Conservation (phyloP, 2,888 invertebrate genomes). For the Synergus gifuensis region DNA sequence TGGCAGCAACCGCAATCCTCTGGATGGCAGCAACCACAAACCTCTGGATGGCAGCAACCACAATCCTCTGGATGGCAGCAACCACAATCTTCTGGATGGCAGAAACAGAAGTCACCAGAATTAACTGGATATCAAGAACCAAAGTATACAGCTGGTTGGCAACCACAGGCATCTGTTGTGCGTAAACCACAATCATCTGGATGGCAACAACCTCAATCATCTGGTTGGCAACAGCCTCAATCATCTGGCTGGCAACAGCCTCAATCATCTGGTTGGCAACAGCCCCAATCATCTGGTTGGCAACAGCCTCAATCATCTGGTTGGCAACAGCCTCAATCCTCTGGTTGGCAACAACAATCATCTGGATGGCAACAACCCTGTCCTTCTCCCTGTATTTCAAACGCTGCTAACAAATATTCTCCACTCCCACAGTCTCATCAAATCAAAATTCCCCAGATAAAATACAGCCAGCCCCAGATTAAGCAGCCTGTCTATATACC, state of each 20-base stretch:
- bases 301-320: conserved; percentile 16
- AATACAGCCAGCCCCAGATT: conserved; percentile 19
- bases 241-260: conserved; percentile 5
- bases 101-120: conserved; percentile 22
- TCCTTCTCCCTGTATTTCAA: conserved; percentile 51
- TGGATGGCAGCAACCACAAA: background rate
- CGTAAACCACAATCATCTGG: background rate
- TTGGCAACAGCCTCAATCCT: conserved; percentile 52
- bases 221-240: conserved; percentile 4
- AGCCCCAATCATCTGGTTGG: background rate
- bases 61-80: background rate
- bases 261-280: background rate
- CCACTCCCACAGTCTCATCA: conserved; percentile 52
- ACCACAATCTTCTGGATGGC: background rate
- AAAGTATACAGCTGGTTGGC: background rate
- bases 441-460: conserved; percentile 53
- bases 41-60: conserved; percentile 13
- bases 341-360: too few species aligned
- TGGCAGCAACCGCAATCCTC: conserved; percentile 11
- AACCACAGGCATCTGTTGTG: conserved; percentile 6
- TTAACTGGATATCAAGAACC: conserved; percentile 39
- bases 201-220: conserved; percentile 15
- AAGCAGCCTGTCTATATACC: conserved; percentile 46
- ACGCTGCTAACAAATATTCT: conserved; percentile 48
- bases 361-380: conserved; percentile 55